phyloP scores from a whole-genome alignment of 2,888 invertebrate genomes.

The Pharmacophagus antenor region DNA sequence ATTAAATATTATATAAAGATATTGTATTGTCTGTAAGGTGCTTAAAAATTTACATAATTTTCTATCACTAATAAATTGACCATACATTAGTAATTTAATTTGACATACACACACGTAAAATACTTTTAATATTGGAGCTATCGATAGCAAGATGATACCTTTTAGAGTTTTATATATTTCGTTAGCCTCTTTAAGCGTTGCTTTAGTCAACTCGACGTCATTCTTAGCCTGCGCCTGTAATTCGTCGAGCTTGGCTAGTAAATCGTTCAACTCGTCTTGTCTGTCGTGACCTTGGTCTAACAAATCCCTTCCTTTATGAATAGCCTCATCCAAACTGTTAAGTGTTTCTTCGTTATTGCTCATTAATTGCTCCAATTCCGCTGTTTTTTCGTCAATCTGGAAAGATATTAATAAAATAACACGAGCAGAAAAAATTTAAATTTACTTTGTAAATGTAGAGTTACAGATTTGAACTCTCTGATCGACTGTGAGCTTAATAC shows the following conservation, averaged over 20 bases:
- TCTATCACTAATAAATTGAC: no score
- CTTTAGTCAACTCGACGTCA: slow-evolving; percentile 93
- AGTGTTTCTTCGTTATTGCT: slow-evolving; percentile 81
- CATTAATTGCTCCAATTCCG: slow-evolving; percentile 72
- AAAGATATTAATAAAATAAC: background rate
- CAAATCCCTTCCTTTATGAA: slow-evolving; percentile 83
- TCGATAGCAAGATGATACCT: slow-evolving; percentile 57
- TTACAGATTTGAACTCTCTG: no score
- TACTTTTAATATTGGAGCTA: no score
- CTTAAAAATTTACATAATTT: no score
- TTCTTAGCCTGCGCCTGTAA: slow-evolving; percentile 88
- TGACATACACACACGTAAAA: no score
- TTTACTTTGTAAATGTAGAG: background rate
- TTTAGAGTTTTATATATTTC: slow-evolving; percentile 88
- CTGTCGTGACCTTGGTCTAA: slow-evolving; percentile 79
- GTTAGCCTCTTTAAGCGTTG: slow-evolving; percentile 69
- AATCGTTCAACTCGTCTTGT: slow-evolving; percentile 89
- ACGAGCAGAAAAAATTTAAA: background rate
- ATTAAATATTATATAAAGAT: no score
- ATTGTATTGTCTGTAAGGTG: no score
- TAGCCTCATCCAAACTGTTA: slow-evolving; percentile 83
- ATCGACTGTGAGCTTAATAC: no score
- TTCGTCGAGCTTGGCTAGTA: slow-evolving; percentile 89
- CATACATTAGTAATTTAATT: no score
- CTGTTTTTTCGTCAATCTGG: slow-evolving; percentile 79